Percentiles rank a stretch among this genome's conserved stretches.
Conservation (phyloP, 1,140 invertebrate species). For the Zophobas atratus region DNA sequence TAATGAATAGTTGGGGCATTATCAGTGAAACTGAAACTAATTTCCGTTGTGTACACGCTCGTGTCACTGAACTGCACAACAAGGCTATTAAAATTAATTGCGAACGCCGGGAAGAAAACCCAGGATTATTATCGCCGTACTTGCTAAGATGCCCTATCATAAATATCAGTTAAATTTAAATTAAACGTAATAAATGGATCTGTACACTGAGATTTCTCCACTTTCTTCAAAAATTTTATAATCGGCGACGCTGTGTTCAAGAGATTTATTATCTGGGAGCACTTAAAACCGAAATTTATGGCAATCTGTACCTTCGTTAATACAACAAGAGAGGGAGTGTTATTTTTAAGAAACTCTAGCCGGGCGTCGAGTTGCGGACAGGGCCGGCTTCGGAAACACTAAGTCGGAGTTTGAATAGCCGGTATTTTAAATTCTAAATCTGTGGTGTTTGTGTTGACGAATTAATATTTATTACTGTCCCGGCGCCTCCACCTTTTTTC, state of each 20-base stretch:
- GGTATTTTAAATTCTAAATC: no score
- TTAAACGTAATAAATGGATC: conserved; percentile 8
- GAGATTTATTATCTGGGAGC: neutral
- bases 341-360: no score
- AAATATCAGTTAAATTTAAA: conserved; percentile 43
- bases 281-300: no score
- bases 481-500: no score
- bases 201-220: conserved; percentile 18
- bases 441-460: no score
- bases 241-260: neutral
- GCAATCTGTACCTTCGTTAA: no score
- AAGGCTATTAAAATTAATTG: conserved; percentile 42
- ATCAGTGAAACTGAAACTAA: conserved; percentile 48
- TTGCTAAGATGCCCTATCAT: conserved; percentile 24
- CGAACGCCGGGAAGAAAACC: conserved; percentile 26
- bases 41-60: conserved; percentile 45
- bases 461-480: no score
- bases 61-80: conserved; percentile 41
- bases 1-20: conserved; percentile 51
- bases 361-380: no score
- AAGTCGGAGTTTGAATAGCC: no score
- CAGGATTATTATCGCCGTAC: conserved; percentile 28
- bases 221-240: conserved; percentile 14
- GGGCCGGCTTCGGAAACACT: no score
- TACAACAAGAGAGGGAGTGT: no score